Conservation (phyloP, 2,113 vertebrate species). For the Petroica traversi region DNA sequence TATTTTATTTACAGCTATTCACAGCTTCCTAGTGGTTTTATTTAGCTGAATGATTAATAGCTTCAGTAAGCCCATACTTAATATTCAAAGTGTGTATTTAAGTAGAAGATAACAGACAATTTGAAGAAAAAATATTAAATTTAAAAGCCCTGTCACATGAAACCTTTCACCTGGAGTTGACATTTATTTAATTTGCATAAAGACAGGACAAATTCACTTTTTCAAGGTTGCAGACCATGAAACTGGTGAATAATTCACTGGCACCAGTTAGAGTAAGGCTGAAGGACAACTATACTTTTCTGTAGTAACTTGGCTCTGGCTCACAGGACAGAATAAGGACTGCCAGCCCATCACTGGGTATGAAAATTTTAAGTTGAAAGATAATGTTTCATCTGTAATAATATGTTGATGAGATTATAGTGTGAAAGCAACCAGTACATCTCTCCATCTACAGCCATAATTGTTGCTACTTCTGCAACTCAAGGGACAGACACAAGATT, state of each 20-base stretch:
- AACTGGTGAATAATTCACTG: neutral
- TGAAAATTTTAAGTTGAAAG: neutral
- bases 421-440: neutral
- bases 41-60: neutral
- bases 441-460: neutral
- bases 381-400: neutral
- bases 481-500: neutral
- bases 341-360: neutral
- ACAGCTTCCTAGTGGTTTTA: neutral
- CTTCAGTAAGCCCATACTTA: neutral
- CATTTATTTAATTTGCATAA: constrained; percentile 7
- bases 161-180: neutral
- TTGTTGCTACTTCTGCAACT: neutral
- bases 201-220: neutral
- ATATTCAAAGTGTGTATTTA: neutral
- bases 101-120: neutral
- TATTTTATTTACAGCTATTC: neutral
- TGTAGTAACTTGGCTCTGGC: neutral
- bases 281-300: neutral
- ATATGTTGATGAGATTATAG: neutral
- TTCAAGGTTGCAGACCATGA: neutral
- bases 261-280: neutral
- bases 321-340: neutral
- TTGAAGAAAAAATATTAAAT: neutral
- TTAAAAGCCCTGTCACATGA: neutral